Evolutionary conservation across 37 sponge, comb jelly and placozoan genomes (phyloP), one percentile per base, ranked within the genome.

Genomic region (Beroe forskalii): DNA sequence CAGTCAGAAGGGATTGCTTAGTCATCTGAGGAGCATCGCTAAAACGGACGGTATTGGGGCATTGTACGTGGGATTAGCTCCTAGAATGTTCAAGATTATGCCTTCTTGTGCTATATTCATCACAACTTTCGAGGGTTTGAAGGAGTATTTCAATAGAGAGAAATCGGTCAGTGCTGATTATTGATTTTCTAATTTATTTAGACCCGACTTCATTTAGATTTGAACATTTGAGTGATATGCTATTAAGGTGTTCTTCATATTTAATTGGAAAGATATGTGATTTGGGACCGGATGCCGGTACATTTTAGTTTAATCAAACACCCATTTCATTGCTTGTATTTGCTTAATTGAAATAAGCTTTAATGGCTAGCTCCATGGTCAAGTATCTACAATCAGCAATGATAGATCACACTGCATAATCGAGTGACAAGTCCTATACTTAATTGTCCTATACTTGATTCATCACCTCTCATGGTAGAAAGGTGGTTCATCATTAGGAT

Each of bases 101-200:
- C 86, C 86, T 22, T 80, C 86, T 17, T 80, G 86, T 43, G 55
- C 86, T 4, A 80, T 80, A n/a, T 80, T 80, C 27, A 80, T 80
- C 17, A 80, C 86, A 41, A 80, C 86, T 40, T 80, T 80, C 42
- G 86, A 80, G 27, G 86, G 55, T n/a, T 43, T 80, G 8, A 80
- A 80, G 40, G 86, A 80, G 35, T 80, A 80, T 43, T 80, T 80
- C 20, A 80, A 69, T 17, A 69, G 72, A 8, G 17, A 17, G 14
- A 69, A 69, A 6, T 48, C 55, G 55, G n/a, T n/a, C n/a, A n/a
- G n/a, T 19, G n/a, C 20, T 63, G 66, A 63, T 63, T 63, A 9
- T 55, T 55, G 17, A 55, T 20, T 55, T 17, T 17, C 17, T 55
- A 55, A 55, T 55, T 55, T 55, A 55, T 55, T 55, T 55, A 55